Base-by-base conservation (phyloP, 2,888 invertebrate species). In the Pycnomerus fuliginosus region DNA sequence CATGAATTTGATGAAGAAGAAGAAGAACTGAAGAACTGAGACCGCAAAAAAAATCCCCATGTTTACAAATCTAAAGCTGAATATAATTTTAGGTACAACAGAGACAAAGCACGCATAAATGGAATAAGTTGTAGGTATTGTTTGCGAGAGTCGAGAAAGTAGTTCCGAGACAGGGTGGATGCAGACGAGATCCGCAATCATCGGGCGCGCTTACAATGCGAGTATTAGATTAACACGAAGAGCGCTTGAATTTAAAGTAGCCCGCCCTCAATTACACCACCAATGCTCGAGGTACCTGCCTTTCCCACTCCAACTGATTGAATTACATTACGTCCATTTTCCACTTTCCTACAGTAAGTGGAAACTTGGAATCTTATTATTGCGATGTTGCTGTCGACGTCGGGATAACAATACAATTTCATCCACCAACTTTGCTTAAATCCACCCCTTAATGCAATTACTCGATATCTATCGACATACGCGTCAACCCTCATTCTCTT, bases 221-320 rank as follows among this genome's bases (percentile, higher is more conserved):
- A 55, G 55, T 59, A 59, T 59, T 58, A 56, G 55, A 59, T 59
- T 59, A 59, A 56, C 59, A 55, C 58, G 53, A 53, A 53, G 59
- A 50, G 54, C 55, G 56, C 57, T 59, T 52, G 56, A 59, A 59
- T 58, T 56, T 59, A 50, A 59, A 59, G 56, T 53, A 58, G 55
- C 49, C 53, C 52, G 49, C 50, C 52, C 54, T 53, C 53, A 57
- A 53, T 53, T 57, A 54, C 55, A 52, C 55, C 51, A 48, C 52
- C 50, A 52, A 47, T 45, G 41, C 52, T 37, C 34, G 35, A 40
- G 37, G 36, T 48, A 45, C 39, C 44, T 39, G 30, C 38, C 43
- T 45, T 41, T 37, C 43, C 40, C 42, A 47, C 50, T 50, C 52
- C 53, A 47, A 47, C 50, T 56, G 58, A 59, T 57, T 56, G 49